Evolutionary conservation across 2,113 vertebrate species (phyloP).

Genomic region (Passer domesticus): DNA sequence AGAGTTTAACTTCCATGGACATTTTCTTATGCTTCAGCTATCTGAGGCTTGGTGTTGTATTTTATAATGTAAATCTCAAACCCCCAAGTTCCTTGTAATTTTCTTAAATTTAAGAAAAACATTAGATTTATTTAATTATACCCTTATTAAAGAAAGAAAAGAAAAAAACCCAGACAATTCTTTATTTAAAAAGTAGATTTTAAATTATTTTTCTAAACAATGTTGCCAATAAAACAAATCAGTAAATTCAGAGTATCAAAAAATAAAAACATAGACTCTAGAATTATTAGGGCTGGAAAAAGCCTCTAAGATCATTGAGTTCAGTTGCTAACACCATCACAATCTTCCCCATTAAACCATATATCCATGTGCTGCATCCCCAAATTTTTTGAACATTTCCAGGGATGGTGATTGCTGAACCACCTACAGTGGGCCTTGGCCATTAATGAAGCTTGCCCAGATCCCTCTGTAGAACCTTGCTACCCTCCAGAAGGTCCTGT

Average conservation of each 20-base stretch:
- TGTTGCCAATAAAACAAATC: background rate
- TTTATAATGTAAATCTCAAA: background rate
- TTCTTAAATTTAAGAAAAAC: background rate
- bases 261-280: background rate
- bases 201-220: background rate
- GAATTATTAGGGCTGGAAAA: background rate
- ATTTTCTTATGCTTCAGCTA: background rate
- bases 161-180: background rate
- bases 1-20: background rate
- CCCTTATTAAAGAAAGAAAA: background rate
- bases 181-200: background rate
- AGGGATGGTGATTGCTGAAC: background rate
- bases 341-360: background rate
- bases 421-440: rapidly evolving
- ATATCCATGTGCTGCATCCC: too few relatives aligned
- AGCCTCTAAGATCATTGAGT: background rate
- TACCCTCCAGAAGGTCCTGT: background rate
- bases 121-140: background rate
- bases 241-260: background rate
- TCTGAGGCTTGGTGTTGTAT: background rate
- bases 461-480: background rate
- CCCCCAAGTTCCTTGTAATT: background rate
- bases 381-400: background rate
- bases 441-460: background rate
- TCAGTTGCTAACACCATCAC: background rate